Conservation (phyloP, 2,113 vertebrate species). For the Chlorodrepanis virens region DNA sequence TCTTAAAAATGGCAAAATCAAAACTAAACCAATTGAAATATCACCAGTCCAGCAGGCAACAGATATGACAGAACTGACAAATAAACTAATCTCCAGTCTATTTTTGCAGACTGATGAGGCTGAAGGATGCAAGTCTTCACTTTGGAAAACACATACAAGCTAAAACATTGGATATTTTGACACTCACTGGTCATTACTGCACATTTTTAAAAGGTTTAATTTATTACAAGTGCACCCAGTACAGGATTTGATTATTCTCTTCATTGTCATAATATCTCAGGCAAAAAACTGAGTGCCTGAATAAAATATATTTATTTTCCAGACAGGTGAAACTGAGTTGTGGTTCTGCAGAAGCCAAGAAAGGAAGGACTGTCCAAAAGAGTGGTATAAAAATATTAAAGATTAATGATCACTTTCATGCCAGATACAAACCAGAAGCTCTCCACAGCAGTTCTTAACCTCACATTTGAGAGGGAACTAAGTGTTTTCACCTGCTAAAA, state of each 20-base stretch:
- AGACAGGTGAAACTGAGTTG: neutral
- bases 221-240: neutral
- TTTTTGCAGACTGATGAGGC: neutral
- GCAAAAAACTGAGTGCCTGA: neutral
- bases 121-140: neutral
- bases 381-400: slow-evolving; percentile 44
- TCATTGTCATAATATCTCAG: neutral
- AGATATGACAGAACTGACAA: neutral
- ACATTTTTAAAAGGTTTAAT: neutral
- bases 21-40: neutral
- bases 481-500: slow-evolving; percentile 60
- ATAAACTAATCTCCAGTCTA: neutral
- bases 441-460: slow-evolving; percentile 51
- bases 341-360: slow-evolving; percentile 15
- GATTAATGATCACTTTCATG: slow-evolving; percentile 43
- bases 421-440: slow-evolving; percentile 66
- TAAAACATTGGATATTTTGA: neutral
- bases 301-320: neutral
- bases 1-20: neutral
- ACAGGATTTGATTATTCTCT: neutral
- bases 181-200: neutral
- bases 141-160: neutral
- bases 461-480: slow-evolving; percentile 51
- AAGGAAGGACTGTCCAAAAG: neutral
- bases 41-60: neutral